Conservation (phyloP, 2,797 vertebrate species). For the Malurus leucopterus region DNA sequence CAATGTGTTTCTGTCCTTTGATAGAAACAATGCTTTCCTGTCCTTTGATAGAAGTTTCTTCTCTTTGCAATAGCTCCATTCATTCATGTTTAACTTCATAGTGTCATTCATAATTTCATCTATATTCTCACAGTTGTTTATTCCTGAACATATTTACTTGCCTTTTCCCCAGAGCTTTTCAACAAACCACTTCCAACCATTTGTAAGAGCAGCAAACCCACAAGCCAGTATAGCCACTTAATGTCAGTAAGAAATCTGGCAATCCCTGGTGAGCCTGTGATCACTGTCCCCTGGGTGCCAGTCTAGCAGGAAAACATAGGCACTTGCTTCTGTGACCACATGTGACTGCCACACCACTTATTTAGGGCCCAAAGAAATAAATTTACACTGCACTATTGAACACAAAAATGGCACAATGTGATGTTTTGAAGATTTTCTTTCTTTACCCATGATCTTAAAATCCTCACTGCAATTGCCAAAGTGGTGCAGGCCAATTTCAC, state of each 20-base stretch:
- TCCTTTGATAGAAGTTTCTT: not conserved
- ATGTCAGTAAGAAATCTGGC: not conserved
- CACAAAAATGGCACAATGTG: not conserved
- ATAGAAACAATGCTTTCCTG: not conserved
- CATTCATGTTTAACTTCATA: not conserved
- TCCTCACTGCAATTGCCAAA: not conserved
- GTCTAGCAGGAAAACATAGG: not conserved
- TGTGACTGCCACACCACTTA: not conserved
- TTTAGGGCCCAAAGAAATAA: not conserved
- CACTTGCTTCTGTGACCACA: fast-evolving
- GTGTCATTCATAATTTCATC: not conserved
- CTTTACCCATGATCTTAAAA: not conserved
- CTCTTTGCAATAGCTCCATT: not conserved
- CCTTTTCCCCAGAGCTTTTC: not conserved
- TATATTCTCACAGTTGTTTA: not conserved
- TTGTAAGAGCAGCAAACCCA: not conserved
- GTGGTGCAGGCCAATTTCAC: not conserved
- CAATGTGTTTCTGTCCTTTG: not conserved
- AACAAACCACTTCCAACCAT: not conserved
- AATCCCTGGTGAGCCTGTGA: not conserved
- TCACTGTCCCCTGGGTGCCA: not conserved
- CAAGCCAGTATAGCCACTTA: not conserved
- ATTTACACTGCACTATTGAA: not conserved
- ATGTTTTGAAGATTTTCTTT: not conserved
- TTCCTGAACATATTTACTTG: not conserved